These are phyloP conservation scores for Leptodactylus fallax DNA, from an alignment of 2,797 vertebrate genomes.

Conservation along the genomic window DNA sequence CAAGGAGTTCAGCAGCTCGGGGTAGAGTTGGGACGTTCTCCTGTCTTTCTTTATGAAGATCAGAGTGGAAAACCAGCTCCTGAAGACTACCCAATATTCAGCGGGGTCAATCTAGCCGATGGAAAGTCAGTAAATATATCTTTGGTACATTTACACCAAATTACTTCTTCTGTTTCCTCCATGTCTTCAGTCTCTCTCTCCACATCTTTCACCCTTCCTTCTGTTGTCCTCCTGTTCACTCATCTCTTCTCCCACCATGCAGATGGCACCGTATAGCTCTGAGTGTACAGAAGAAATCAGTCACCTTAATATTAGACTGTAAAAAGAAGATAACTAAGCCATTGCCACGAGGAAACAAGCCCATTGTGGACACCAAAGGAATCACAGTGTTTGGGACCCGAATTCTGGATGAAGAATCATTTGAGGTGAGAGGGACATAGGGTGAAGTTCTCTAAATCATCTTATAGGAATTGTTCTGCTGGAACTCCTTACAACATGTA, in stretches of 20 bases:
- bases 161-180: not conserved
- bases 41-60: slow-evolving; percentile 91
- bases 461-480: not conserved
- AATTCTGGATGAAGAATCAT: slow-evolving; percentile 89
- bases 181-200: not conserved
- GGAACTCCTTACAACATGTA: not conserved
- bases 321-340: slow-evolving; percentile 84
- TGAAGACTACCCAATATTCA: slow-evolving; percentile 87
- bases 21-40: slow-evolving; percentile 86
- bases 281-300: slow-evolving; percentile 86
- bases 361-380: slow-evolving; percentile 85
- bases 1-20: slow-evolving; percentile 89
- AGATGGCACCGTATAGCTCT: slow-evolving; percentile 92
- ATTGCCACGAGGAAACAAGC: slow-evolving; percentile 80
- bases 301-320: slow-evolving; percentile 90
- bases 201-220: not conserved
- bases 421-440: slow-evolving; percentile 80
- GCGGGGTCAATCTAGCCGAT: slow-evolving; percentile 86
- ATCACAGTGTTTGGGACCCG: slow-evolving; percentile 90
- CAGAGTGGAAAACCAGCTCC: slow-evolving; percentile 84
- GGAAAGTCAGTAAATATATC: slow-evolving; percentile 73
- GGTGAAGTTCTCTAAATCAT: too few relatives aligned
- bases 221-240: not conserved
- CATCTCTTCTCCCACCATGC: slow-evolving; percentile 8
- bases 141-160: not conserved